A percentile compares a stretch with the other conserved stretches of the same genome.
These are phyloP conservation scores for Agonopterix alstromeriana DNA, from an alignment of 2,888 invertebrate genomes.

Conservation along the genomic window DNA sequence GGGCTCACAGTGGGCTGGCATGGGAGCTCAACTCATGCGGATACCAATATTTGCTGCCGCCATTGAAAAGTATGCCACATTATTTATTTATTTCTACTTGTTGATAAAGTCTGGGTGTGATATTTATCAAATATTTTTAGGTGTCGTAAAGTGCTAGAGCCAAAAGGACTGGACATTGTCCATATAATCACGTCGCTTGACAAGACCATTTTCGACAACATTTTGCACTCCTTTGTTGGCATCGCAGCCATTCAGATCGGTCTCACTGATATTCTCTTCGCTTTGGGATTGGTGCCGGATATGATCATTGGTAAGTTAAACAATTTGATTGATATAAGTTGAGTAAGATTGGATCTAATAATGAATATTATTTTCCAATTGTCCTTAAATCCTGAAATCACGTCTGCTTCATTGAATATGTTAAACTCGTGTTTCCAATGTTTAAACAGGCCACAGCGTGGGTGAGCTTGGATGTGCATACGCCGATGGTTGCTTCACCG, in stretches of 20 bases:
- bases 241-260: slow-evolving; percentile 81
- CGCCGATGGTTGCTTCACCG: slow-evolving; percentile 88
- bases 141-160: slow-evolving; percentile 67
- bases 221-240: slow-evolving; percentile 83
- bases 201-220: slow-evolving; percentile 64
- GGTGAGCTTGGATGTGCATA: slow-evolving; percentile 94
- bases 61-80: slow-evolving; percentile 52
- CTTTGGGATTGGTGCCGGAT: slow-evolving; percentile 16
- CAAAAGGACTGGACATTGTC: slow-evolving; percentile 77
- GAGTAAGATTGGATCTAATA: not conserved
- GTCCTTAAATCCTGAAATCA: not conserved
- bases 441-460: slow-evolving; percentile 83
- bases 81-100: not conserved
- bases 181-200: slow-evolving; percentile 77
- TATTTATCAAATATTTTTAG: slow-evolving; percentile 11
- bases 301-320: slow-evolving; percentile 67
- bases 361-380: not conserved
- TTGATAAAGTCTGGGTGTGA: not conserved
- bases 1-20: slow-evolving; percentile 83
- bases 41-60: slow-evolving; percentile 77
- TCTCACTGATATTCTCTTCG: slow-evolving; percentile 30
- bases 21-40: slow-evolving; percentile 80
- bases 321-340: not conserved
- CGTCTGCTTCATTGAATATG: not conserved
- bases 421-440: not conserved